Percentiles rank a stretch among this genome's conserved stretches.
These are phyloP conservation scores for Anthopleura sola DNA, from an alignment of 64 coral and sea anemone genomes.

Conservation along the genomic window DNA sequence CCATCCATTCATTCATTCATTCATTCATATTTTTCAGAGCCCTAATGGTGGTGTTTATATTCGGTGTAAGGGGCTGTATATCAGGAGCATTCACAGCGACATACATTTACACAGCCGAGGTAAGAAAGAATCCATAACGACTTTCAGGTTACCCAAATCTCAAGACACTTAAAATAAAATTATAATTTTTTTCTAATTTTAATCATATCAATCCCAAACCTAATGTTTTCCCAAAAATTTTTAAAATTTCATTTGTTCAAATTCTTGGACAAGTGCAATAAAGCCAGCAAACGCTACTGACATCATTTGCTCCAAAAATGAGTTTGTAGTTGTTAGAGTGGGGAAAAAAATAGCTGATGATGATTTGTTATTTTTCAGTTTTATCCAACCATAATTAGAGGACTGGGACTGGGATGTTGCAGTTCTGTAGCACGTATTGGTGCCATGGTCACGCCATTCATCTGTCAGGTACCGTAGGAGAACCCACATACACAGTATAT, in stretches of 20 bases:
- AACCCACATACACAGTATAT: not conserved
- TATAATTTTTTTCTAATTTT: too few relatives aligned
- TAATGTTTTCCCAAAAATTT: too few relatives aligned
- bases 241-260: too few relatives aligned
- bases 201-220: too few relatives aligned
- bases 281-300: too few relatives aligned
- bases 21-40: constrained; percentile 24
- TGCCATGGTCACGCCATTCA: constrained; percentile 52
- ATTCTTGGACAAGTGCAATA: too few relatives aligned
- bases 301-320: too few relatives aligned
- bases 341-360: too few relatives aligned
- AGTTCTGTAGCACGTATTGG: constrained; percentile 33
- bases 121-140: not conserved
- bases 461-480: constrained; percentile 38
- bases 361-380: not conserved
- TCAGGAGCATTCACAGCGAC: constrained; percentile 41
- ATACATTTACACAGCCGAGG: constrained; percentile 55
- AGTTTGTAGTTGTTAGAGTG: too few relatives aligned
- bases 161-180: too few relatives aligned
- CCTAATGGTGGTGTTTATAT: constrained; percentile 41
- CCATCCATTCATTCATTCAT: not conserved
- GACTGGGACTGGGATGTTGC: constrained; percentile 35
- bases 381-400: constrained; percentile 50
- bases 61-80: constrained; percentile 35
- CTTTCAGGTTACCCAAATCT: not conserved